Evolutionary conservation across 2,888 invertebrate species (phyloP).

Genomic region (Tridacna crocea): DNA sequence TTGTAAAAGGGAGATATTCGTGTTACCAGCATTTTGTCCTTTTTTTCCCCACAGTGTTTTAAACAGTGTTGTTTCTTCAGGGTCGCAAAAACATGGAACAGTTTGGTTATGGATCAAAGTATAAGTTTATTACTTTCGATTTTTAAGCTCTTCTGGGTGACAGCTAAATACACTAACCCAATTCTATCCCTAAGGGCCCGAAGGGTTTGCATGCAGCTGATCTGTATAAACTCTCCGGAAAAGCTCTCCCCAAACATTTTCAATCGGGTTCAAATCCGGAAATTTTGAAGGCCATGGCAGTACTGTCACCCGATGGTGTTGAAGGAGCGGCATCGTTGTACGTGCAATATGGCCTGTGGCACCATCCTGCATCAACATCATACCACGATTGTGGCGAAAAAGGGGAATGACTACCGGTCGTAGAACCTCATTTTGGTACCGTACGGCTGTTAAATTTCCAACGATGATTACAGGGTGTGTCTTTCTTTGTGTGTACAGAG

Average conservation of each 20-base stretch:
- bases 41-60: too few relatives aligned
- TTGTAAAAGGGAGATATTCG: too few relatives aligned
- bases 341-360: slow-evolving; percentile 1
- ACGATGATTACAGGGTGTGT: slow-evolving; percentile 3
- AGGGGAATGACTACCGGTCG: slow-evolving; percentile 23
- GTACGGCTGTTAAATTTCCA: slow-evolving; percentile 27
- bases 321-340: background rate
- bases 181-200: too few relatives aligned
- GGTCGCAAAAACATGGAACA: too few relatives aligned
- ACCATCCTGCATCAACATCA: background rate
- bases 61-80: too few relatives aligned
- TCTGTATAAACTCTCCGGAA: background rate
- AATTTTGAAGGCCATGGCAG: slow-evolving; percentile 19
- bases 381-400: background rate
- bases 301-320: too few relatives aligned
- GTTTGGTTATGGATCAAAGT: too few relatives aligned
- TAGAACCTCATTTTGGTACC: slow-evolving; percentile 32
- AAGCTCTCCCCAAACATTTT: slow-evolving; percentile 24
- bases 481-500: slow-evolving; percentile 20
- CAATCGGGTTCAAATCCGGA: slow-evolving; percentile 29
- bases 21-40: too few relatives aligned
- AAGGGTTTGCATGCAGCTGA: too few relatives aligned
- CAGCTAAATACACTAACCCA: too few relatives aligned
- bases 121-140: too few relatives aligned
- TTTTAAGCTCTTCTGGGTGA: too few relatives aligned